Percentiles rank a stretch among this genome's conserved stretches.
phyloP scores from a whole-genome alignment of 2,113 vertebrate species.

The Oreochromis tanganicae region DNA sequence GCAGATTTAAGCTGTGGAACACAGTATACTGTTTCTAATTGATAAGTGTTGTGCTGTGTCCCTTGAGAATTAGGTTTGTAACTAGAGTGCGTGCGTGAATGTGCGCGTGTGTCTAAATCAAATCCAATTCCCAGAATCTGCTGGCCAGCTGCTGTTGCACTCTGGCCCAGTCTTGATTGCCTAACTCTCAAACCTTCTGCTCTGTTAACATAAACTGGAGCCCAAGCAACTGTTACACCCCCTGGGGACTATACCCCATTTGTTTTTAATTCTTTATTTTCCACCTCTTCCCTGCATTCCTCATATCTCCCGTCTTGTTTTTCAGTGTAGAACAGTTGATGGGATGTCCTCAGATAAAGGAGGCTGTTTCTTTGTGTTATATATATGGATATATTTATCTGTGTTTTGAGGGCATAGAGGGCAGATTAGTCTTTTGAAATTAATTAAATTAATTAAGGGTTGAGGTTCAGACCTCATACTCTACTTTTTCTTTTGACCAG shows the following conservation, averaged over 20 bases:
- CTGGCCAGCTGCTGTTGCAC: not conserved
- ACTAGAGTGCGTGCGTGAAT: not conserved
- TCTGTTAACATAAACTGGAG: not conserved
- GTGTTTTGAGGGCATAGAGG: not conserved
- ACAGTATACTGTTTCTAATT: not conserved
- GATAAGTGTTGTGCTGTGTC: not conserved
- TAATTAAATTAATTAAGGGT: not conserved
- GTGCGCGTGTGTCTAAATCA: not conserved
- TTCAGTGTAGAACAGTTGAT: not conserved
- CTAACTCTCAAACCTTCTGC: not conserved
- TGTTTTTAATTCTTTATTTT: not conserved
- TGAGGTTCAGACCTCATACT: not conserved
- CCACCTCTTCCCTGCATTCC: not conserved
- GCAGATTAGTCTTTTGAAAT: not conserved
- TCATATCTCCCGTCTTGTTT: not conserved
- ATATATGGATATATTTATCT: not conserved
- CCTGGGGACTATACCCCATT: not conserved
- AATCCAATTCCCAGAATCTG: not conserved
- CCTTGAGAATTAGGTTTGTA: not conserved
- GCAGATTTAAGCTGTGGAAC: not conserved
- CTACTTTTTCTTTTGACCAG: not conserved
- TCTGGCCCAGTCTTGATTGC: not conserved
- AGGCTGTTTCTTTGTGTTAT: not conserved
- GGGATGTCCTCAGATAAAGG: not conserved
- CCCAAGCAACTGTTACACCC: not conserved